Base-by-base conservation (phyloP, 2,797 vertebrate species). In the Discoglossus pictus region DNA sequence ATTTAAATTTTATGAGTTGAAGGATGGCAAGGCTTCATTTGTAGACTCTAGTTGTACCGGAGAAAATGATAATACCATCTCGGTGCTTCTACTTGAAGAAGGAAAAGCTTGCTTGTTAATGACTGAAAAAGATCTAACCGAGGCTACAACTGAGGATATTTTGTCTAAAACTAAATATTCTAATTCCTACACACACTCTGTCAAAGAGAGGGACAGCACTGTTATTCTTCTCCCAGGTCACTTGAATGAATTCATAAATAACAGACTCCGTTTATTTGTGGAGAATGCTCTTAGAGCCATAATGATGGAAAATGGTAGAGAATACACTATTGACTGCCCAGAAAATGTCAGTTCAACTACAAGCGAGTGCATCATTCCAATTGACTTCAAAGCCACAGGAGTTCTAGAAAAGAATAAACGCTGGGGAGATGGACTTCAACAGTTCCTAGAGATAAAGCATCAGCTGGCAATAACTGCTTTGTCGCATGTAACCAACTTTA, bases 361-460 rank as follows among this genome's bases (percentile, higher is more conserved):
- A 20, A 1, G 20, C 21, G 24, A 60, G 2, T 21, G 25, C 17
- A 61, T 79, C n/a, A 73, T 77, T 39, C 77, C 77, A 16, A 72
- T 82, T n/a, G 80, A 82, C 47, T 82, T 79, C 13, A 71, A 76
- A 64, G 62, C 79, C 8, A 82, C 77, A 21, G 80, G 80, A 36
- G 56, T 82, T 1, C 16, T 82, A 18, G 79, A 82, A 47, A 60
- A 80, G 53, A 13, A 54, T 58, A 82, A 39, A 79, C 20, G 5
- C 65, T 82, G 65, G 84, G 5, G 65, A 7, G 78, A 88, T 61
- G 85, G 87, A 2, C 75, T 87, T 1, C 86, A 88, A 0, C 84
- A 88, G 76, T 87, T 89, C 17, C 71, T 88, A 12, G 78, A 89
- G 73, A 80, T 89, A 76, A 89, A 88, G 67, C 83, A 88, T 2